Conservation (phyloP, 2,797 vertebrate genomes). For the Danio kyathit region DNA sequence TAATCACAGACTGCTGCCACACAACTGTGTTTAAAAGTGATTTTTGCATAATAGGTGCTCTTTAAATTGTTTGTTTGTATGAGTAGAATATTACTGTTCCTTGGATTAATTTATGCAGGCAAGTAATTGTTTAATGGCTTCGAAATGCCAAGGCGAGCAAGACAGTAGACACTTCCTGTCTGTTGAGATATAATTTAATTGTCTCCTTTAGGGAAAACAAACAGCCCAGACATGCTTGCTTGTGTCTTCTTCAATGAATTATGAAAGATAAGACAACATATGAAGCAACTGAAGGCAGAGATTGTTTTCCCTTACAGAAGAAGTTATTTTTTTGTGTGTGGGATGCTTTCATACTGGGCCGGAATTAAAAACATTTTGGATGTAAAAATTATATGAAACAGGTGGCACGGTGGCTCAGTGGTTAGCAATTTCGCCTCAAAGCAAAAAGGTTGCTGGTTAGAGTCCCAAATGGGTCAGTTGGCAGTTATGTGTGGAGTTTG, state of each 20-base stretch:
- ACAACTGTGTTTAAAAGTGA: not conserved
- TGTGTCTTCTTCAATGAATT: conserved; percentile 24
- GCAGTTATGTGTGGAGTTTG: too few species aligned
- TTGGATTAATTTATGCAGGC: conserved; percentile 2
- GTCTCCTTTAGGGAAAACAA: conserved; percentile 43
- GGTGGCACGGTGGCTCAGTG: too few species aligned
- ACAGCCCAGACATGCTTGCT: conserved; percentile 34
- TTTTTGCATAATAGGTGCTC: too few species aligned
- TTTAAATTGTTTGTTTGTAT: conserved; percentile 3
- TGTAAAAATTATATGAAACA: too few species aligned
- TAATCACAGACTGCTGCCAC: too few species aligned
- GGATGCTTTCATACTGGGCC: not conserved
- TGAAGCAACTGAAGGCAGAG: not conserved
- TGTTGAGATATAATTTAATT: conserved; percentile 47
- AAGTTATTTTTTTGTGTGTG: not conserved
- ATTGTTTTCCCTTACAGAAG: not conserved
- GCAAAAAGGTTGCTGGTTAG: too few species aligned
- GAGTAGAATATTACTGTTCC: not conserved
- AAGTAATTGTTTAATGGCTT: conserved; percentile 27
- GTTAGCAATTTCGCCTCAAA: too few species aligned
- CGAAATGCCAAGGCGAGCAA: conserved; percentile 21
- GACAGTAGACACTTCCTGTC: conserved; percentile 29
- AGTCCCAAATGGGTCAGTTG: too few species aligned
- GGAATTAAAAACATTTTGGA: too few species aligned
- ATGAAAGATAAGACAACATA: conserved; percentile 23